Conservation (phyloP, 2,888 invertebrate genomes). For the Drosophila anomalata region DNA sequence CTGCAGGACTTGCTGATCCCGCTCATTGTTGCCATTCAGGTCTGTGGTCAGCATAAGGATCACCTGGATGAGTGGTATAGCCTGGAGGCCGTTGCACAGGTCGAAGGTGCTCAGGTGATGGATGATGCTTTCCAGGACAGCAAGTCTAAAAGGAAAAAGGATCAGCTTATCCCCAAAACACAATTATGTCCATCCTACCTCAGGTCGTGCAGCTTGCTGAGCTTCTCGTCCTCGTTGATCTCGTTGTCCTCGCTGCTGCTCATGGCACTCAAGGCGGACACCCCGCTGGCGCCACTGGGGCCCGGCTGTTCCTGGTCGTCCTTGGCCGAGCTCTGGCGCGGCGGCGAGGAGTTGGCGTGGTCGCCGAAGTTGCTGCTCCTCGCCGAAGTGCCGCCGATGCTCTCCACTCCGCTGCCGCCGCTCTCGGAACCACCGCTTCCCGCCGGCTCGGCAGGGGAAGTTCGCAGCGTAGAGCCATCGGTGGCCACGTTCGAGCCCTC, state of each 20-base stretch:
- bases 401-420: slow-evolving; percentile 96
- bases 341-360: slow-evolving; percentile 82
- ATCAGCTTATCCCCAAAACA: neutral
- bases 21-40: slow-evolving; percentile 92
- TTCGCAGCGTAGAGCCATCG: slow-evolving; percentile 95
- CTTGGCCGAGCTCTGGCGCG: slow-evolving; percentile 66
- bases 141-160: slow-evolving; percentile 73
- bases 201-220: slow-evolving; percentile 81
- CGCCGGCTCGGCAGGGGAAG: slow-evolving; percentile 91
- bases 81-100: slow-evolving; percentile 91
- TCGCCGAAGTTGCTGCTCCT: slow-evolving; percentile 96
- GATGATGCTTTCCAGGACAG: slow-evolving; percentile 90
- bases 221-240: slow-evolving; percentile 81
- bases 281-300: slow-evolving; percentile 42
- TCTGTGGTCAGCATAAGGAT: slow-evolving; percentile 95
- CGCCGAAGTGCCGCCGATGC: slow-evolving; percentile 97
- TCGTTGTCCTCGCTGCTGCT: slow-evolving; percentile 78
- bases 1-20: slow-evolving; percentile 91
- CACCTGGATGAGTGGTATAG: slow-evolving; percentile 96
- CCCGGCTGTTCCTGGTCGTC: slow-evolving; percentile 50
- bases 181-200: slow-evolving; percentile 63
- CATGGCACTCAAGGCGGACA: slow-evolving; percentile 64
- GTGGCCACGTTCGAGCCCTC: slow-evolving; percentile 98
- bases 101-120: slow-evolving; percentile 91
- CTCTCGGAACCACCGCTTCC: slow-evolving; percentile 92